A percentile compares a stretch with the other conserved stretches of the same genome.
These are phyloP conservation scores for Oxyura jamaicensis DNA, from an alignment of 2,113 vertebrate species.

Conservation along the genomic window DNA sequence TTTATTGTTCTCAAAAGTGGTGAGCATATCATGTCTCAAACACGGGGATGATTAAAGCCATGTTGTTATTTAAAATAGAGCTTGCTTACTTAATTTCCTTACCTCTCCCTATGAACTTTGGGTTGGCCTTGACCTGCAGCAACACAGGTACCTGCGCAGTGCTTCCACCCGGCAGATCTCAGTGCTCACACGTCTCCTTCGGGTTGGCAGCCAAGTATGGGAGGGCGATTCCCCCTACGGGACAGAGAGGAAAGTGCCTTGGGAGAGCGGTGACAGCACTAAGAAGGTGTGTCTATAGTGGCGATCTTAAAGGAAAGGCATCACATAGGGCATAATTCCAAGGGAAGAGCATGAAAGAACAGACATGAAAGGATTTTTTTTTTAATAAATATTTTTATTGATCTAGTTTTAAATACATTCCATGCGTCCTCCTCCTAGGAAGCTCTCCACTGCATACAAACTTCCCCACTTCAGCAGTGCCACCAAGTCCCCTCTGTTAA, in stretches of 20 bases:
- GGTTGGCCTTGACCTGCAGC: not conserved
- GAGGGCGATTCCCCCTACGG: not conserved
- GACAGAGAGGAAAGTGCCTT: not conserved
- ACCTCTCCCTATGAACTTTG: not conserved
- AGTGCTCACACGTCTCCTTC: rapidly evolving
- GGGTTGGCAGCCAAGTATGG: not conserved
- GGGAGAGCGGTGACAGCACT: not conserved
- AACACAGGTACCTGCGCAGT: rapidly evolving
- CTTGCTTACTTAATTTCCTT: not conserved
- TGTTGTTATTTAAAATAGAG: not conserved
- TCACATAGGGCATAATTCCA: not conserved
- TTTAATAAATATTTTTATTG: too few species aligned
- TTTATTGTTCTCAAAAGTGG: not conserved
- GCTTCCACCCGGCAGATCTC: not conserved
- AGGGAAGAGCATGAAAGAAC: not conserved
- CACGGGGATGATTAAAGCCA: constrained; percentile 16
- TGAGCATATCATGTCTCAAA: not conserved
- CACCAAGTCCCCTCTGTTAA: not conserved
- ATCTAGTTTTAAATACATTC: not conserved
- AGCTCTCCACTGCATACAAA: not conserved
- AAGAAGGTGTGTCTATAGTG: rapidly evolving
- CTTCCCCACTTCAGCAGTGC: not conserved
- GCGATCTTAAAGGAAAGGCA: not conserved
- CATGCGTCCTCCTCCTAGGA: not conserved
- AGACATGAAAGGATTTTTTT: not conserved